These are phyloP conservation scores for Euwallacea similis DNA, from an alignment of 1,140 invertebrate species.

Conservation along the genomic window DNA sequence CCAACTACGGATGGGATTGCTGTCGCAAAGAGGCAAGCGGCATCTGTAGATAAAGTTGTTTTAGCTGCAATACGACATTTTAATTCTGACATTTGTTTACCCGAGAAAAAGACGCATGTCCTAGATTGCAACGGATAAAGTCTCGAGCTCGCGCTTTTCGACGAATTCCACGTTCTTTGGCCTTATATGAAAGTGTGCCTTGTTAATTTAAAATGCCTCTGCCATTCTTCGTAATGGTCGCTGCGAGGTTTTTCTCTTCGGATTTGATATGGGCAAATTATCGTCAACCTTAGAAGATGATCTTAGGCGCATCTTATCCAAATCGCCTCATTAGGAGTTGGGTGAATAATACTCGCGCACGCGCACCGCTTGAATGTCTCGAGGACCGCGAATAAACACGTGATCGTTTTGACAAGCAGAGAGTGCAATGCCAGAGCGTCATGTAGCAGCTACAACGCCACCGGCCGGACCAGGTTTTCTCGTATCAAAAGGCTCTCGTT, in stretches of 20 bases:
- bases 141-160: slow-evolving; percentile 24
- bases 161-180: slow-evolving; percentile 33
- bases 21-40: slow-evolving; percentile 44
- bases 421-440: no score
- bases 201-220: slow-evolving; percentile 30
- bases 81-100: slow-evolving; percentile 48
- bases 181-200: slow-evolving; percentile 35
- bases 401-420: no score
- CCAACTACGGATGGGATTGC: slow-evolving; percentile 46
- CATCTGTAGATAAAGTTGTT: slow-evolving; percentile 51
- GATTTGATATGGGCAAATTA: no score
- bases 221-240: slow-evolving; percentile 17
- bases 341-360: no score
- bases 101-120: slow-evolving; percentile 40
- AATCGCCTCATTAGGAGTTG: no score
- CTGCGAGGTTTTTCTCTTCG: neutral
- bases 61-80: slow-evolving; percentile 47
- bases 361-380: no score
- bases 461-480: no score
- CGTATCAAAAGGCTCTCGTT: no score
- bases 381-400: no score
- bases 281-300: no score
- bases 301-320: no score
- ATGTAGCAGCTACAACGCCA: no score
- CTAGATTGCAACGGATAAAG: slow-evolving; percentile 37